These are phyloP conservation scores for Microctonus aethiopoides DNA, from an alignment of 2,888 invertebrate genomes.

Conservation along the genomic window DNA sequence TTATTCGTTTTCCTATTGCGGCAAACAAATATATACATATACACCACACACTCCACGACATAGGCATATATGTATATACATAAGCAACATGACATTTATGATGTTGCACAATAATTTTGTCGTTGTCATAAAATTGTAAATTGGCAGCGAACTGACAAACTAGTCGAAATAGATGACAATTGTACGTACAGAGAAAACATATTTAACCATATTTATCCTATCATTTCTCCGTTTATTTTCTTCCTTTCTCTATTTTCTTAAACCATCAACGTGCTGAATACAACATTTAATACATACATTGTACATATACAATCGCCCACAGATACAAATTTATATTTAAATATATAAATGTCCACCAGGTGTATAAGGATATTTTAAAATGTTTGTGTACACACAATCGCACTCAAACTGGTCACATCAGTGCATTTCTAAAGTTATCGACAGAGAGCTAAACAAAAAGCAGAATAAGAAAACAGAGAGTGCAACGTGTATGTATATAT, in stretches of 20 bases:
- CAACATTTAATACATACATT: not conserved
- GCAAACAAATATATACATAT: slow-evolving; percentile 20
- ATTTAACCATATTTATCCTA: not conserved
- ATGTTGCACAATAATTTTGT: slow-evolving; percentile 59
- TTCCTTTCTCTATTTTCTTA: too few species aligned
- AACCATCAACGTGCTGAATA: not conserved
- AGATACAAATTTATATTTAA: not conserved
- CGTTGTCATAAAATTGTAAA: slow-evolving; percentile 56
- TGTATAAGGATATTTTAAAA: not conserved
- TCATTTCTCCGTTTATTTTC: not conserved
- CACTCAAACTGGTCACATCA: slow-evolving; percentile 22
- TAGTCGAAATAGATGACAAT: slow-evolving; percentile 35
- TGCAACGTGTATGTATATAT: slow-evolving; percentile 12
- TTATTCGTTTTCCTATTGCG: slow-evolving; percentile 29
- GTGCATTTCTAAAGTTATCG: slow-evolving; percentile 8
- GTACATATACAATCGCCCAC: not conserved
- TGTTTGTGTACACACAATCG: slow-evolving; percentile 27
- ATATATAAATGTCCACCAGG: not conserved
- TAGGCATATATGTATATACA: not conserved
- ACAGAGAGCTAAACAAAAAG: slow-evolving; percentile 19
- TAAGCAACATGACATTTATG: slow-evolving; percentile 53
- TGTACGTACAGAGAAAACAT: not conserved
- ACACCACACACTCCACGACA: not conserved
- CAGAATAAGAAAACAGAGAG: slow-evolving; percentile 14
- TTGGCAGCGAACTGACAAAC: slow-evolving; percentile 51